Base-by-base conservation (phyloP, 2,797 vertebrate genomes). In the Neomorphus geoffroyi region DNA sequence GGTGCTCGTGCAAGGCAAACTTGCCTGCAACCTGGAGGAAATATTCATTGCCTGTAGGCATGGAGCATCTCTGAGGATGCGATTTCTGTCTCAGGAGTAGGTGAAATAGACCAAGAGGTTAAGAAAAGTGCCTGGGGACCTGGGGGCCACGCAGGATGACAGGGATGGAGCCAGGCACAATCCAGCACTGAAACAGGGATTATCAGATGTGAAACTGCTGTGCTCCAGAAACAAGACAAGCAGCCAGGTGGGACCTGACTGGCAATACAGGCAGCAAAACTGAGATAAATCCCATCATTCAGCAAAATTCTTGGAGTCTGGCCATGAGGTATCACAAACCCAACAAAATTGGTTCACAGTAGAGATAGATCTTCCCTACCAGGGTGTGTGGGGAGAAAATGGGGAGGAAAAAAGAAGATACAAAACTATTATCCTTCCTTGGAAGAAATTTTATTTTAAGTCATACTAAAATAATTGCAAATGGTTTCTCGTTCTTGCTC, bases 171-270 rank as follows among this genome's bases (percentile, higher is more conserved):
- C 39, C 39, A 81, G 24, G 75, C 51, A 72, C 22, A 71, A 45
- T 10, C 28, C 72, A 30, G 41, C 2, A 4, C 10, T 41, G 53
- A 41, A 54, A 60, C 21, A 17, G n/a, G 57, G 30, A 13, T 26
- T 66, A 18, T 21, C 0, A 3, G n/a, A 18, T 57, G 28, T 54
- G 50, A 51, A 45, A 27, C 41, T 0, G 4, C 28, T 37, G 69
- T 64, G 37, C 17, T 62, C 35, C 26, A 9, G 50, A 48, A 17
- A 41, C 27, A 46, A 60, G 41, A 41, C 27, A 27, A 26, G 41
- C 48, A 19, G 28, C 22, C 61, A 46, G 37, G 19, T 60, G 37
- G 61, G 53, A 46, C 43, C 54, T 35, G 11, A 18, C 33, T 2
- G 4, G 35, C 27, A 23, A 51, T 15, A 58, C 8, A 13, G 45